Conservation (phyloP, 2,113 vertebrate species). For the Boulengeromyrus knoepffleri region DNA sequence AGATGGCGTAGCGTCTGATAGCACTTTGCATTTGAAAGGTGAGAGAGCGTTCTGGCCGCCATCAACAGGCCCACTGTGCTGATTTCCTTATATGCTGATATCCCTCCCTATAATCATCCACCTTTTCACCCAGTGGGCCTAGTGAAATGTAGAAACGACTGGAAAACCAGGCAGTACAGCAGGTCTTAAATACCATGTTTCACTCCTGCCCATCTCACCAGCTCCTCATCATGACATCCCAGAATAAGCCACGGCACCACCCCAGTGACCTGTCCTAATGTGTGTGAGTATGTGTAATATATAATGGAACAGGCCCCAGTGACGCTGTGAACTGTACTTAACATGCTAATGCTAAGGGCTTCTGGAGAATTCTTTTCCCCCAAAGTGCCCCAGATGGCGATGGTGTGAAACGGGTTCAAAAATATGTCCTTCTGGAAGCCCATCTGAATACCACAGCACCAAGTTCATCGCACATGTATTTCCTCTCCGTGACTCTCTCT, state of each 20-base stretch:
- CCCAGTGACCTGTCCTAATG: not conserved
- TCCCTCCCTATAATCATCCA: not conserved
- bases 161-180: not conserved
- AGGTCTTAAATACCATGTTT: not conserved
- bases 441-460: not conserved
- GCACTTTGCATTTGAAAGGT: not conserved
- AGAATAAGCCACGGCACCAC: not conserved
- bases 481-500: not conserved
- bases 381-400: not conserved
- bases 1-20: not conserved
- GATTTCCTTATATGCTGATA: not conserved
- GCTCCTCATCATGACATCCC: not conserved
- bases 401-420: not conserved
- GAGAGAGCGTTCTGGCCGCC: not conserved
- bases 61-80: not conserved
- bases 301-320: not conserved
- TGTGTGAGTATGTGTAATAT: not conserved
- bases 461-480: not conserved
- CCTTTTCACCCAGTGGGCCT: not conserved
- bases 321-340: not conserved
- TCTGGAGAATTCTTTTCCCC: not conserved
- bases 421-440: not conserved
- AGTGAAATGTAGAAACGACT: not conserved
- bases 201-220: not conserved
- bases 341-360: not conserved